Base-by-base conservation (phyloP, 2,888 invertebrate genomes). In the Phyllotreta cruciferae region DNA sequence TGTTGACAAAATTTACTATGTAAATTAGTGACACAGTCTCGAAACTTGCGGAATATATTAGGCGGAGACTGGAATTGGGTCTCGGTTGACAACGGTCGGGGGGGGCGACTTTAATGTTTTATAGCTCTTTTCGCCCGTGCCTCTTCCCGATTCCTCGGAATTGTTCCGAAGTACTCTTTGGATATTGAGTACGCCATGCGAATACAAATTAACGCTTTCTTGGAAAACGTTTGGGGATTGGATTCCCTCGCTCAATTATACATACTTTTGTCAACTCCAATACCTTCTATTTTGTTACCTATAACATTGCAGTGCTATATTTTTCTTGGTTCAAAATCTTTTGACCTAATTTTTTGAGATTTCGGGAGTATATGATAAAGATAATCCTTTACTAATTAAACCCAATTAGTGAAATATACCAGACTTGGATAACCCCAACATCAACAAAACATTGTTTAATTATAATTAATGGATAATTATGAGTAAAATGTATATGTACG, bases 1-100 rank as follows among this genome's bases (percentile, higher is more conserved):
- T 39, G 54, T 54, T 57, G 57, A 63, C 62, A 47, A 49, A 54
- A 63, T 63, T 63, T 47, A 57, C 53, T 63, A 63, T 63, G 62
- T 47, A 63, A 63, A 63, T 63, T 57, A 63, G 57, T 47, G 44
- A 47, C 57, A 47, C 57, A 57, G 52, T 56, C 39, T 56, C 45
- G 49, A 45, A 53, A 63, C 57, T 63, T 57, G 35, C 24, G 53
- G 49, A 56, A 56, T 56, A 54, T 57, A 55, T 63, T 54, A 47
- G 41, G 45, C 36, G 6, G 34, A 8, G 39, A 39, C 10, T 38
- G 24, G 47, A 44, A 55, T 45, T 55, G 45, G 61, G 42, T 47
- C 55, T 56, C 35, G 13, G 49, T 49, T 52, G 37, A 52, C 52
- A 58, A 42, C 10, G 52, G 24, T 24, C 24, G 24, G 1, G 52